Percentiles rank a stretch among this genome's conserved stretches.
Evolutionary conservation across 2,888 invertebrate species (phyloP).

Genomic region (Schizaphis graminum): DNA sequence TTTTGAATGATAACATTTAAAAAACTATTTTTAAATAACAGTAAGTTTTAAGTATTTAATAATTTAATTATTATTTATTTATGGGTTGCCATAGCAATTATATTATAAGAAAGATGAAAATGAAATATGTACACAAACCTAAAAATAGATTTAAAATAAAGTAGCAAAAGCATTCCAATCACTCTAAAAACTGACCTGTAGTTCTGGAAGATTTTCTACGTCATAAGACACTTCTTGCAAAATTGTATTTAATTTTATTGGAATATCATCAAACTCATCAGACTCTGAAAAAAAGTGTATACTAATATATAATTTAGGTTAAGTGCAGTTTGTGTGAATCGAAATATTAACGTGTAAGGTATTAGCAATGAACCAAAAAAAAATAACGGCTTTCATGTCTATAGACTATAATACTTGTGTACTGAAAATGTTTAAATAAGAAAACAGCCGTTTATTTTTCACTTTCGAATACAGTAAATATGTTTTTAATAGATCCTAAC

Average conservation of each 20-base stretch:
- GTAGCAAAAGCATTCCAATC: not conserved
- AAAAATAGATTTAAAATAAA: not conserved
- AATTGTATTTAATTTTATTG: slow-evolving; percentile 44
- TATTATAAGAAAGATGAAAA: not conserved
- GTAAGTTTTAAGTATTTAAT: not conserved
- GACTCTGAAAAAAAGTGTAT: slow-evolving; percentile 31
- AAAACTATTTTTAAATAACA: not conserved
- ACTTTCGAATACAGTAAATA: slow-evolving; percentile 27
- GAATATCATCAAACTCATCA: slow-evolving; percentile 44
- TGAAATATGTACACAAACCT: not conserved
- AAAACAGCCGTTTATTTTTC: slow-evolving; percentile 25
- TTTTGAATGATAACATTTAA: not conserved
- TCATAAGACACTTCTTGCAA: slow-evolving; percentile 48
- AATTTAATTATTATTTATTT: not conserved
- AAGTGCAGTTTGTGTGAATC: not conserved
- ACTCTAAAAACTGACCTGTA: slow-evolving; percentile 44
- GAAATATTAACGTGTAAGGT: not conserved
- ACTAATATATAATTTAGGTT: not conserved
- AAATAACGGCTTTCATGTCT: not conserved
- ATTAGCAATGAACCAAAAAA: slow-evolving; percentile 22
- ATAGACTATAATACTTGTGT: not conserved
- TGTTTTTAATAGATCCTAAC: slow-evolving; percentile 45
- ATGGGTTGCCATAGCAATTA: not conserved
- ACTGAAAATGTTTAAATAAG: not conserved
- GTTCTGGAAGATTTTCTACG: slow-evolving; percentile 52